Evolutionary conservation across 2,113 vertebrate genomes (phyloP).

Genomic region (Balaeniceps rex): DNA sequence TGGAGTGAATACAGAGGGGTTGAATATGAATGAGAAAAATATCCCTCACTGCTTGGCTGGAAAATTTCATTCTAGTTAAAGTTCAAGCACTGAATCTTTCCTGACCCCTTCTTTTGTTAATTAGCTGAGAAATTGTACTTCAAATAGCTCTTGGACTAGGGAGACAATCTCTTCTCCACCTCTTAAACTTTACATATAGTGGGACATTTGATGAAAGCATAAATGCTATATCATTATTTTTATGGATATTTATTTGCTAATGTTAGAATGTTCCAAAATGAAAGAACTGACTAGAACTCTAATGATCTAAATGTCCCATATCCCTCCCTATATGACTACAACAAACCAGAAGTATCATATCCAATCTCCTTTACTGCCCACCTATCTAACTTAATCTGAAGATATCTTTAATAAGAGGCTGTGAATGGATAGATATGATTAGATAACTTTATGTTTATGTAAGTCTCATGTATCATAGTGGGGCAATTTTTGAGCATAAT

Average conservation of each 20-base stretch:
- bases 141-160: background rate
- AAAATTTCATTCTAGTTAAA: background rate
- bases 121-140: background rate
- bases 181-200: background rate
- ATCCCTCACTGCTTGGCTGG: background rate
- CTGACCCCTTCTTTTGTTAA: background rate
- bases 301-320: background rate
- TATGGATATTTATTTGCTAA: background rate
- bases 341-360: background rate
- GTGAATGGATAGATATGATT: background rate
- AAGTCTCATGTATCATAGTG: background rate
- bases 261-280: background rate
- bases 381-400: background rate
- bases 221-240: background rate
- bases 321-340: background rate
- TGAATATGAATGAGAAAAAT: background rate
- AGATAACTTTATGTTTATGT: background rate
- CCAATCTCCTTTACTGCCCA: background rate
- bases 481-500: background rate
- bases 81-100: background rate
- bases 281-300: background rate
- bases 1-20: background rate
- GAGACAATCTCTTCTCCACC: background rate
- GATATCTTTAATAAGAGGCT: background rate
- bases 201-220: background rate